Percentiles rank a stretch among this genome's conserved stretches.
Conservation (phyloP, 2,888 invertebrate species). For the Phyto melanocephala region DNA sequence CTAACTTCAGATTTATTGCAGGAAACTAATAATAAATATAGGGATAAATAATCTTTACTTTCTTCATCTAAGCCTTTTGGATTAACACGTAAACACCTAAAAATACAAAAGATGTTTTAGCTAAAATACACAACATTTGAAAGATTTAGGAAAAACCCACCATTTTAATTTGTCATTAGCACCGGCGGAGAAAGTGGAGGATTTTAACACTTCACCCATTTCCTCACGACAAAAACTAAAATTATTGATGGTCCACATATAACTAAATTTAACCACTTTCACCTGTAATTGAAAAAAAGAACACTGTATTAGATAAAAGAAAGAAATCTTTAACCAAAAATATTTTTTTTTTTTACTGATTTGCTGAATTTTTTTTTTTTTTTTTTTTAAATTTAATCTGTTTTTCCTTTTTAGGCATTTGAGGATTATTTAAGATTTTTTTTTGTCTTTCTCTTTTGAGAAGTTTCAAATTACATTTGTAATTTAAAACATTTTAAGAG, state of each 20-base stretch:
- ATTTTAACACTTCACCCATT: constrained; percentile 99
- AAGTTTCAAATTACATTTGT: constrained; percentile 34
- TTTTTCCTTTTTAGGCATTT: no score
- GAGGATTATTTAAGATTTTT: constrained; percentile 8
- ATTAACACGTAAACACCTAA: constrained; percentile 98
- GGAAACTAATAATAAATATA: constrained; percentile 98
- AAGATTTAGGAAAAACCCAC: constrained; percentile 79
- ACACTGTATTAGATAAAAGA: not conserved
- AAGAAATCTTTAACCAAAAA: constrained; percentile 45
- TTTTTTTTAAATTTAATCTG: constrained; percentile 20
- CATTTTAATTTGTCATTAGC: constrained; percentile 99
- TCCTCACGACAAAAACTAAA: constrained; percentile 99
- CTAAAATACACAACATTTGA: not conserved
- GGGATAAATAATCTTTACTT: constrained; percentile 99
- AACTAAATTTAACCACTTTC: constrained; percentile 99
- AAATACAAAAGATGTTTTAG: constrained; percentile 6
- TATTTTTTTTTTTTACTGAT: no score
- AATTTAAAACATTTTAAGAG: not conserved
- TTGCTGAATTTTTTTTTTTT: no score
- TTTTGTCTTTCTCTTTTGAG: not conserved
- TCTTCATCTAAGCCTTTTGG: constrained; percentile 99
- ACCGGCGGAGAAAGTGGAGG: constrained; percentile 99
- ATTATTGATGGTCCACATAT: constrained; percentile 99
- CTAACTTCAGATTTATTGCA: constrained; percentile 99
- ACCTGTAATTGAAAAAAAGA: constrained; percentile 83